A percentile compares a stretch with the other conserved stretches of the same genome.
These are phyloP conservation scores for Phragmatobia fuliginosa DNA, from an alignment of 2,888 invertebrate species.

Conservation along the genomic window DNA sequence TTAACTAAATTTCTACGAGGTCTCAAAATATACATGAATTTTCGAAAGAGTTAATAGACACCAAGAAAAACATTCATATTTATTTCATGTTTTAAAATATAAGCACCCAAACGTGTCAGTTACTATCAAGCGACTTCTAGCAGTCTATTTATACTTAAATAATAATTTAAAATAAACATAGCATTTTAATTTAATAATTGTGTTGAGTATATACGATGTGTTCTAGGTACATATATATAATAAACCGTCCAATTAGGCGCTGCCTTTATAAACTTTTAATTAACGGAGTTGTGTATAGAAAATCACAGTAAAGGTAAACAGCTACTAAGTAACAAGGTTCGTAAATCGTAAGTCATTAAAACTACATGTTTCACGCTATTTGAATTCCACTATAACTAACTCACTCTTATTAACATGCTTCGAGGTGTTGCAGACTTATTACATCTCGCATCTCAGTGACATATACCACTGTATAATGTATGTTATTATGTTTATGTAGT, in stretches of 20 bases:
- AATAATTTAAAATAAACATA: slow-evolving; percentile 28
- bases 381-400: slow-evolving; percentile 22
- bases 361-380: slow-evolving; percentile 30
- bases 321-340: slow-evolving; percentile 39
- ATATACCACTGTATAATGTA: no score
- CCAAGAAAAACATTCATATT: no score
- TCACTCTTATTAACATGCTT: neutral
- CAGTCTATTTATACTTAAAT: slow-evolving; percentile 4
- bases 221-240: slow-evolving; percentile 49
- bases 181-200: slow-evolving; percentile 39
- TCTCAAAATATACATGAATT: no score
- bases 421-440: neutral
- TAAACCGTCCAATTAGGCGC: slow-evolving; percentile 70
- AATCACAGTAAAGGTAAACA: slow-evolving; percentile 46
- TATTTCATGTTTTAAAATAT: no score
- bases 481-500: no score
- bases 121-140: neutral
- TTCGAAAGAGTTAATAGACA: no score
- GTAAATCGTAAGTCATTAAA: slow-evolving; percentile 31
- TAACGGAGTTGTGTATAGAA: slow-evolving; percentile 65
- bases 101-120: no score
- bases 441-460: no score
- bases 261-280: slow-evolving; percentile 74
- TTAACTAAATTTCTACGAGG: no score
- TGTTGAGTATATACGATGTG: slow-evolving; percentile 31